Conservation (phyloP, 92 coral and sea anemone genomes). For the Siderastrea radians region DNA sequence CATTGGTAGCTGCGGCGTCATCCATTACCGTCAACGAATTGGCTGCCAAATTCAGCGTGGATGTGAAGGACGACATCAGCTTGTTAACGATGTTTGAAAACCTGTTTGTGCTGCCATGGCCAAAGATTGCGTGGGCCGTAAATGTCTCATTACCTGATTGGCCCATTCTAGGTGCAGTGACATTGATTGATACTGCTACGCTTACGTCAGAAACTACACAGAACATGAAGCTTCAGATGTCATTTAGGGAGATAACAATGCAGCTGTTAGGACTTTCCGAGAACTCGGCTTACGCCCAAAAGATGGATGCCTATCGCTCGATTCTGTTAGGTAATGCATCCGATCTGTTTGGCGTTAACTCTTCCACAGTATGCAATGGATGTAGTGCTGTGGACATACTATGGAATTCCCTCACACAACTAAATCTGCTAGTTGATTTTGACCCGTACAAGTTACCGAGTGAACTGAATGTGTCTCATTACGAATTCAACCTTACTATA, state of each 20-base stretch:
- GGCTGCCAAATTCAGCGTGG: constrained; percentile 62
- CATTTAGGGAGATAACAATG: constrained; percentile 45
- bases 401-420: constrained; percentile 47
- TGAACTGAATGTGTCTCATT: constrained; percentile 48
- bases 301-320: constrained; percentile 32
- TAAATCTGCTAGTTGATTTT: constrained; percentile 39
- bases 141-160: constrained; percentile 59
- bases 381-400: constrained; percentile 61
- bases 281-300: neutral
- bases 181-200: constrained; percentile 29
- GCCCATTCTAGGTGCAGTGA: constrained; percentile 70
- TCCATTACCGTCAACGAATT: constrained; percentile 35
- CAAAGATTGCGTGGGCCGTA: constrained; percentile 77
- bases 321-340: constrained; percentile 31
- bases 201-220: constrained; percentile 24
- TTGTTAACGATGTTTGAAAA: constrained; percentile 55
- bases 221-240: constrained; percentile 19
- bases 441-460: constrained; percentile 51
- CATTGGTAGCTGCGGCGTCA: constrained; percentile 62
- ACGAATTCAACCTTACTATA: constrained; percentile 58
- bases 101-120: constrained; percentile 61
- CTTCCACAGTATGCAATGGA: constrained; percentile 56
- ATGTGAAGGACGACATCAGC: constrained; percentile 44
- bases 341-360: constrained; percentile 60
- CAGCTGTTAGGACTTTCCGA: constrained; percentile 25